phyloP scores from a whole-genome alignment of 2,113 vertebrate genomes.

The Crypturellus undulatus region DNA sequence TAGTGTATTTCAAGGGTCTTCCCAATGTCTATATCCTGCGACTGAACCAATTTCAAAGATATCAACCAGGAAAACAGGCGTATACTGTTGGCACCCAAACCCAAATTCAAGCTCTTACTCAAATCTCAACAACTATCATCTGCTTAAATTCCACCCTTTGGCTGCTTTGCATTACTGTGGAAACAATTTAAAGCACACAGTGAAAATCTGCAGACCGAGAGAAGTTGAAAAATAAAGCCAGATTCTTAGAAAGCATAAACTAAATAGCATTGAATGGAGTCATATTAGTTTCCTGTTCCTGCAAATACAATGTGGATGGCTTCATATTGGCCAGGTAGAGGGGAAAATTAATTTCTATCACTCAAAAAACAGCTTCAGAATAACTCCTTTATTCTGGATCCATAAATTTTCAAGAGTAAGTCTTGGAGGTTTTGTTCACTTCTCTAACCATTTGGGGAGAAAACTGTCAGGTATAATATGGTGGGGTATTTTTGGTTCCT shows the following conservation, averaged over 20 bases:
- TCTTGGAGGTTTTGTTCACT: neutral
- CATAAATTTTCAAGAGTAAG: neutral
- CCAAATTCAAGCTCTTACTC: neutral
- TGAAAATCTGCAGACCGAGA: neutral
- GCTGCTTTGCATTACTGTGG: neutral
- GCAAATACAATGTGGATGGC: neutral
- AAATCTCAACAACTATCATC: neutral
- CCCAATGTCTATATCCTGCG: neutral
- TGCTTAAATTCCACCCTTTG: neutral
- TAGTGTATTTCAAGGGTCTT: neutral
- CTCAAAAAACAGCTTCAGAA: neutral
- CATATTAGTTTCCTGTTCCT: neutral
- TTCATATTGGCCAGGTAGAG: neutral
- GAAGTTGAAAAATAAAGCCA: neutral
- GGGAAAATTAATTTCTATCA: neutral
- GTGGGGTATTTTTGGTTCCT: neutral
- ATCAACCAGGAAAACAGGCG: neutral
- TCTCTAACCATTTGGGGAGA: neutral
- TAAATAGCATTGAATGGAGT: neutral
- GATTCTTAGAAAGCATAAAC: neutral
- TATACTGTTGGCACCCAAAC: neutral
- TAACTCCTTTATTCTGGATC: neutral
- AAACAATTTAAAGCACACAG: neutral
- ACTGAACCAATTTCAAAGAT: neutral
- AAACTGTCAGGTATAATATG: neutral